A percentile compares a stretch with the other conserved stretches of the same genome.
These are phyloP conservation scores for Pherbina coryleti DNA, from an alignment of 2,888 invertebrate species.

Conservation along the genomic window DNA sequence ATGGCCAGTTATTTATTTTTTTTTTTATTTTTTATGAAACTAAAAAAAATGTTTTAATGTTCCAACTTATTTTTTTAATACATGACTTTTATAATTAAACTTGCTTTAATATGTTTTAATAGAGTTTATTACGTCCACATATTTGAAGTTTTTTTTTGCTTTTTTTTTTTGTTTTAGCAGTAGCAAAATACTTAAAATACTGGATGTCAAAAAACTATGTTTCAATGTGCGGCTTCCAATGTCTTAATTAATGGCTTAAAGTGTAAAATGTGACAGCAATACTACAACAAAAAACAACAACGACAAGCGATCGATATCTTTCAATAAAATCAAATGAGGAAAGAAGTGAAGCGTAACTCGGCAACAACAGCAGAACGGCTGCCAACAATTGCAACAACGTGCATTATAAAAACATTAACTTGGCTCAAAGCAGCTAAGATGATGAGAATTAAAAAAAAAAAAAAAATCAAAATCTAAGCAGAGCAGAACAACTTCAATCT, in stretches of 20 bases:
- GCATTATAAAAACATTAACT: slow-evolving; percentile 23
- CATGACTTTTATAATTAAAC: no score
- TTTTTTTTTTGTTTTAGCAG: no score
- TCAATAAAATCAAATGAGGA: slow-evolving; percentile 36
- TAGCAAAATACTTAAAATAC: no score
- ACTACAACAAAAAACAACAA: slow-evolving; percentile 16
- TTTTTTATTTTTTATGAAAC: no score
- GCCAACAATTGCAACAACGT: slow-evolving; percentile 25
- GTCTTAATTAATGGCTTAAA: slow-evolving; percentile 31
- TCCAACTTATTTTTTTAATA: no score
- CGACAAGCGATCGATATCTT: slow-evolving; percentile 32
- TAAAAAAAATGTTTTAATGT: no score
- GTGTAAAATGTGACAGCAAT: slow-evolving; percentile 21
- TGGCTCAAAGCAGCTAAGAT: slow-evolving; percentile 48
- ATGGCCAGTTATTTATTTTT: no score
- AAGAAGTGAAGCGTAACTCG: slow-evolving; percentile 33
- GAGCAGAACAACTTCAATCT: not conserved
- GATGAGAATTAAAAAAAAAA: slow-evolving; percentile 50
- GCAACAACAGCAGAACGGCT: slow-evolving; percentile 28
- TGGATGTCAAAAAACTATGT: not conserved
- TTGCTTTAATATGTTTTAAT: no score
- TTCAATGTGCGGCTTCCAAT: slow-evolving; percentile 9
- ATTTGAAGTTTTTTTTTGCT: no score
- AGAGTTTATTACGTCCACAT: no score
- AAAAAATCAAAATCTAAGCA: slow-evolving; percentile 6